phyloP scores from a whole-genome alignment of 2,797 vertebrate genomes.

The Poeciliopsis presidionis region DNA sequence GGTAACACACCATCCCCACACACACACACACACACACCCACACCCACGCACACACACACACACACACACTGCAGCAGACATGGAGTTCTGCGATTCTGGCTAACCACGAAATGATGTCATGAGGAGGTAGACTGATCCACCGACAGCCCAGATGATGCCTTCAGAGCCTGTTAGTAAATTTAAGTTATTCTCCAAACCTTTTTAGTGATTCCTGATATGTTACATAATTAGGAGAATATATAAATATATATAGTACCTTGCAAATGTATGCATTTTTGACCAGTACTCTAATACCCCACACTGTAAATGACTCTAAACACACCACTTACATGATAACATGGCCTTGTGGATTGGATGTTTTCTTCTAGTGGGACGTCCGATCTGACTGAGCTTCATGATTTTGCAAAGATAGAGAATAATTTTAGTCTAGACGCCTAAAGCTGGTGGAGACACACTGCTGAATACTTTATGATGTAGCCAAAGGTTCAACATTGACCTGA shows the following conservation, averaged over 20 bases:
- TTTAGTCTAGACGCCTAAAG: background rate
- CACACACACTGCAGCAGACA: constrained; percentile 21
- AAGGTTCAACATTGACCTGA: background rate
- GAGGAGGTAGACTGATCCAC: background rate
- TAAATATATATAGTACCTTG: constrained; percentile 1
- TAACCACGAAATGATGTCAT: background rate
- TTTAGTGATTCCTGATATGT: background rate
- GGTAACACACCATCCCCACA: constrained; percentile 43
- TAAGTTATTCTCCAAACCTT: background rate
- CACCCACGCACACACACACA: constrained; percentile 22
- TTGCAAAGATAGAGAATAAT: background rate
- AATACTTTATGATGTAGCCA: background rate
- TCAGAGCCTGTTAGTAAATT: background rate
- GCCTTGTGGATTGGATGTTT: background rate
- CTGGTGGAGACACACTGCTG: background rate
- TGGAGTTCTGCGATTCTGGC: constrained; percentile 27
- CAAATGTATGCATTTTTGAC: background rate
- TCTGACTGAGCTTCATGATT: background rate
- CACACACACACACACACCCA: constrained; percentile 18
- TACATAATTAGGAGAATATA: background rate
- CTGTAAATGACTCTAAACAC: background rate
- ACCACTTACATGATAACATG: background rate
- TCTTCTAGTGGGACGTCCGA: background rate
- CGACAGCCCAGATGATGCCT: background rate
- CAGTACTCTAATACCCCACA: background rate